Evolutionary conservation across 2,888 invertebrate species (phyloP).

Genomic region (Tortrix viridana): DNA sequence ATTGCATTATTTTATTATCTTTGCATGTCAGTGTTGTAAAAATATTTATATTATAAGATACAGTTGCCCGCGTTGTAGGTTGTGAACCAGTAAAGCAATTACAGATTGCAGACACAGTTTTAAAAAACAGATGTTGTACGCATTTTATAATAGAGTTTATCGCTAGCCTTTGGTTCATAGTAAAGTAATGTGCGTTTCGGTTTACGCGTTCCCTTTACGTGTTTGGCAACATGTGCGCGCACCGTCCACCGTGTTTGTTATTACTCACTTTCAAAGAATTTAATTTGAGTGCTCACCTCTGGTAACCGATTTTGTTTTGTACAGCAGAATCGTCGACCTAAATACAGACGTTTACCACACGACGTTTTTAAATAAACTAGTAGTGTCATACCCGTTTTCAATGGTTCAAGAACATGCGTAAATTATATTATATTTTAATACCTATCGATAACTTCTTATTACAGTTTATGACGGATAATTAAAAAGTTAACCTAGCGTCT

Average conservation of each 20-base stretch:
- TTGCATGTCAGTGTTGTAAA: too few species aligned
- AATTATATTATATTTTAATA: too few species aligned
- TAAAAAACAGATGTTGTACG: conserved; percentile 44
- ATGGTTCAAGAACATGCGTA: too few species aligned
- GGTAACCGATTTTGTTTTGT: neutral
- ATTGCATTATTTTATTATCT: too few species aligned
- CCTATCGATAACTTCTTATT: too few species aligned
- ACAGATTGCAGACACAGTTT: conserved; percentile 34
- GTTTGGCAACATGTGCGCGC: conserved; percentile 33
- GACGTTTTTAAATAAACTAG: too few species aligned
- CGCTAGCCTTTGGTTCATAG: conserved; percentile 35
- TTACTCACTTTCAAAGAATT: conserved; percentile 28
- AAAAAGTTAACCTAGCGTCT: too few species aligned
- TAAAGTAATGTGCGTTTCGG: conserved; percentile 25
- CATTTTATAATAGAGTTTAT: conserved; percentile 50
- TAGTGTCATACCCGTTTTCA: too few species aligned
- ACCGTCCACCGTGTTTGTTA: conserved; percentile 21
- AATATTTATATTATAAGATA: neutral
- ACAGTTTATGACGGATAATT: too few species aligned
- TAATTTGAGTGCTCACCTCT: conserved; percentile 1
- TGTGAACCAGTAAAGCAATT: conserved; percentile 12
- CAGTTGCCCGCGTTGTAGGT: conserved; percentile 7
- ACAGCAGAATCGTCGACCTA: too few species aligned
- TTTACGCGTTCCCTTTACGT: conserved; percentile 33
- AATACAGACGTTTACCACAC: too few species aligned